phyloP scores from a whole-genome alignment of 2,113 vertebrate species.

The Aix galericulata region DNA sequence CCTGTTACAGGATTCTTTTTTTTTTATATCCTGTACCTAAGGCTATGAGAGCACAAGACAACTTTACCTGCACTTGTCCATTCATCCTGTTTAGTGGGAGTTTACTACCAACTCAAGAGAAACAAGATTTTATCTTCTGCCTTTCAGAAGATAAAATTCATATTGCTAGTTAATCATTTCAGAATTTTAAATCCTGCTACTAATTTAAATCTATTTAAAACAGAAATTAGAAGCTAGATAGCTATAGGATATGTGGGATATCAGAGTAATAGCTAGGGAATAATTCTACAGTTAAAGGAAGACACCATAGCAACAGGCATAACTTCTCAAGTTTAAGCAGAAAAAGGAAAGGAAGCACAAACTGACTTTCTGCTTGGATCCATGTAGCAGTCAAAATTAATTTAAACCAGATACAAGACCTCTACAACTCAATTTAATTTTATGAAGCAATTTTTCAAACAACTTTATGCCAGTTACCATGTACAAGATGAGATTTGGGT shows the following conservation, averaged over 20 bases:
- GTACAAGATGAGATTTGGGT: not conserved
- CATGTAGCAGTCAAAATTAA: not conserved
- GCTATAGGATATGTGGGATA: not conserved
- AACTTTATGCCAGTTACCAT: not conserved
- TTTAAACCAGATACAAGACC: not conserved
- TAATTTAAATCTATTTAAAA: not conserved
- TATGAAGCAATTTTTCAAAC: not conserved
- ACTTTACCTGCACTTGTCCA: not conserved
- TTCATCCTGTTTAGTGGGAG: not conserved
- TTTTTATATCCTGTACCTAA: not conserved
- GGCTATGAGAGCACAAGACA: not conserved
- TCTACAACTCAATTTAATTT: not conserved
- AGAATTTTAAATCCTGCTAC: not conserved
- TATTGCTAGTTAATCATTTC: not conserved
- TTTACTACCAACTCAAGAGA: not conserved
- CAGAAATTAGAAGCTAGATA: not conserved
- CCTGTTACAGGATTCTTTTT: too few species aligned
- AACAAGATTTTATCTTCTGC: not conserved
- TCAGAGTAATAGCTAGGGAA: not conserved
- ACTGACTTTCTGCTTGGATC: not conserved
- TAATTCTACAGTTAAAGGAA: not conserved
- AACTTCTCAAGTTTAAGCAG: not conserved
- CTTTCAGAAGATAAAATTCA: not conserved
- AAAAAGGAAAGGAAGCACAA: not conserved
- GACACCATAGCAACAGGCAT: not conserved